phyloP scores from a whole-genome alignment of 2,888 invertebrate genomes.

The Liposcelis brunnea region DNA sequence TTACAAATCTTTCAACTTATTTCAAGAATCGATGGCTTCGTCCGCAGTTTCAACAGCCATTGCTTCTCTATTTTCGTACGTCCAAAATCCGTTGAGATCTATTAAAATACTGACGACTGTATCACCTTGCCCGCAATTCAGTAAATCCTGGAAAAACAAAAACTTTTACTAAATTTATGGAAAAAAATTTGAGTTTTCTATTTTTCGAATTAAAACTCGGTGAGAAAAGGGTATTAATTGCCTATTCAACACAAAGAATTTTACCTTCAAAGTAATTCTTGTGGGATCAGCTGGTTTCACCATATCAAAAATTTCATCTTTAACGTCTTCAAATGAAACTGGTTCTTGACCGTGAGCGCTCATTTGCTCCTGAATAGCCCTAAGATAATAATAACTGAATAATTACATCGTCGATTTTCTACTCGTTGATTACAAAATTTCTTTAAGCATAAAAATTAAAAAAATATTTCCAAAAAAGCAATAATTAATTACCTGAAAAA shows the following conservation, averaged over 20 bases:
- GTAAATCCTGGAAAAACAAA: slow-evolving; percentile 9
- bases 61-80: slow-evolving; percentile 84
- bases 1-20: too few species aligned
- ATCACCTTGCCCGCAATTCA: slow-evolving; percentile 66
- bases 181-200: too few species aligned
- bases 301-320: slow-evolving; percentile 98
- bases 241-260: slow-evolving; percentile 4
- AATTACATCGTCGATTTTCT: too few species aligned
- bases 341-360: slow-evolving; percentile 72
- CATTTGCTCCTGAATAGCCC: slow-evolving; percentile 87
- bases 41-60: slow-evolving; percentile 39
- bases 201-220: too few species aligned
- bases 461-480: not conserved
- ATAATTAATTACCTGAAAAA: slow-evolving; percentile 70
- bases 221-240: slow-evolving; percentile 5
- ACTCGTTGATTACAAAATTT: too few species aligned
- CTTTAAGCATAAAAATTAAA: slow-evolving; percentile 3
- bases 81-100: slow-evolving; percentile 93
- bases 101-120: slow-evolving; percentile 85
- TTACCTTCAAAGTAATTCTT: slow-evolving; percentile 49
- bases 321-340: slow-evolving; percentile 83
- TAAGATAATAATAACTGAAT: too few species aligned
- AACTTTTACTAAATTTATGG: too few species aligned
- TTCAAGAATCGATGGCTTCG: slow-evolving; percentile 3
- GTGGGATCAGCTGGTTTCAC: slow-evolving; percentile 72